Evolutionary conservation across 2,888 invertebrate genomes (phyloP), one percentile per base, ranked within the genome.

Genomic region (Polia nebulosa): DNA sequence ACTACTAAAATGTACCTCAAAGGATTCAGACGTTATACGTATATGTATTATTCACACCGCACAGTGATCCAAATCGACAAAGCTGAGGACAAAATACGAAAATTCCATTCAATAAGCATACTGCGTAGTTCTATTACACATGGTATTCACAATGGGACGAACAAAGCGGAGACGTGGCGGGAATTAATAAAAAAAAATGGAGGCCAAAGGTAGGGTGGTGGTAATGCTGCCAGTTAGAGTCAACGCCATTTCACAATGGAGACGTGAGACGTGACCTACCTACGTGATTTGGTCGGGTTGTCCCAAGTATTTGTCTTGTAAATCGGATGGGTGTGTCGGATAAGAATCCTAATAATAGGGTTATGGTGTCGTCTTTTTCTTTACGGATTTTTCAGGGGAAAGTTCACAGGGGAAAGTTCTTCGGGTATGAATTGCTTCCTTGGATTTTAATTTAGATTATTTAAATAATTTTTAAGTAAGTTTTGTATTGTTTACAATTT

Each of bases 151-250:
- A 93, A 94, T 93, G 87, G 90, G 88, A 92, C 89, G 92, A 92
- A 93, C 92, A 94, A 94, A 93, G 91, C 88, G 72, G 81, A 82
- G 69, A 95, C 95, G 95, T 94, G 94, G 87, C 74, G 88, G 83
- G 95, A 95, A 95, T 95, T 93, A 92, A 91, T 91, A 91, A 84
- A 92, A 92, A 66, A 92, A 93, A 92, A 87, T 80, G 84, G 86
- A 87, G 89, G 87, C 87, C 88, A 91, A 91, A 90, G 86, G 87
- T 88, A 86, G 91, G 91, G 92, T 87, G 92, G 85, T 80, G 89
- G 86, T 90, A 91, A 92, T 88, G 85, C 92, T 79, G 86, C 87
- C 87, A 88, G 90, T 88, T 92, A 87, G 88, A 87, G 88, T 89
- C 89, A 92, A 91, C 89, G 85, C 86, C 85, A 82, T 89, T 89